phyloP scores from a whole-genome alignment of 1,140 invertebrate species.

The Pachypsylla venusta region DNA sequence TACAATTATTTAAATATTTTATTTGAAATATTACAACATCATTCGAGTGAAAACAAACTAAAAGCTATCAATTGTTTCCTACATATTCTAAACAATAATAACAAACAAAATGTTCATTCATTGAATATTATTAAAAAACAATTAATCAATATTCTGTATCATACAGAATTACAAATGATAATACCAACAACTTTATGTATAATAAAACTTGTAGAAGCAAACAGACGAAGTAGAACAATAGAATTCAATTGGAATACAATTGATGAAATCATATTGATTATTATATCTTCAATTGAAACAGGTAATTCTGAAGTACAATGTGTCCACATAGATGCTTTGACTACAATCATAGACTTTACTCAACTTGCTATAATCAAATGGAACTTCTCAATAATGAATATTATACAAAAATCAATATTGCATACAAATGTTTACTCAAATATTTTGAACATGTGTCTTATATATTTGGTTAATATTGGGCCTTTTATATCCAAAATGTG shows the following conservation, averaged over 20 bases:
- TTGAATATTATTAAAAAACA: too few species aligned
- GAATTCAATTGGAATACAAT: neutral
- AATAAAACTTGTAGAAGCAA: neutral
- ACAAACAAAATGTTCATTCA: too few species aligned
- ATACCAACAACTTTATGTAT: neutral
- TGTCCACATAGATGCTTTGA: neutral
- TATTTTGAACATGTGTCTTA: neutral
- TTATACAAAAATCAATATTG: neutral
- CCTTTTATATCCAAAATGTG: neutral
- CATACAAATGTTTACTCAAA: neutral
- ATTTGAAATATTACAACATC: too few species aligned
- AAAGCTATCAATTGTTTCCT: too few species aligned
- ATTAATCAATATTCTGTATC: neutral
- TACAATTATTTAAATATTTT: too few species aligned
- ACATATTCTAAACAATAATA: too few species aligned
- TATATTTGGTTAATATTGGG: neutral
- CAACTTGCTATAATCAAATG: neutral
- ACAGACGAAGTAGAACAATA: neutral
- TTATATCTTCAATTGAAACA: neutral
- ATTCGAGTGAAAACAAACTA: too few species aligned
- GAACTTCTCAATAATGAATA: neutral
- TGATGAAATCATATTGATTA: neutral
- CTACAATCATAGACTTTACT: neutral
- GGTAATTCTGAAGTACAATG: neutral
- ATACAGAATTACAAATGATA: neutral